Evolutionary conservation across 2,113 vertebrate genomes (phyloP).

Genomic region (Cyphomyrus plagiostoma): DNA sequence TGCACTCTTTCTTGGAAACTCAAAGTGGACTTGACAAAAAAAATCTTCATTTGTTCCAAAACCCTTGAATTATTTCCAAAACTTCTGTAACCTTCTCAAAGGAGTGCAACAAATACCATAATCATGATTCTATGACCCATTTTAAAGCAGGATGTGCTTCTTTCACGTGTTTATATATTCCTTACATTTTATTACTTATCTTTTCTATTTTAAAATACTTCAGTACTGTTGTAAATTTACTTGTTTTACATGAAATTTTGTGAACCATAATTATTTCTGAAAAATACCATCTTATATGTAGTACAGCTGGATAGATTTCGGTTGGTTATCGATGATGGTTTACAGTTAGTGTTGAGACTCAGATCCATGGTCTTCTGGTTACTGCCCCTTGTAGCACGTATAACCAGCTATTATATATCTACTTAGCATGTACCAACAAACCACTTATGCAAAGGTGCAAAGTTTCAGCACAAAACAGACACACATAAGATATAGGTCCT

Average conservation of each 20-base stretch:
- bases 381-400: background rate
- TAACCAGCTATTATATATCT: background rate
- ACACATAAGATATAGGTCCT: background rate
- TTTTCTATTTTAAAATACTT: background rate
- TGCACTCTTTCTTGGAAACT: background rate
- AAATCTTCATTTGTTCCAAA: background rate
- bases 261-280: background rate
- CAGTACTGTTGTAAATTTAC: background rate
- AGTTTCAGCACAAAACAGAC: background rate
- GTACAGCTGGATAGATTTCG: background rate
- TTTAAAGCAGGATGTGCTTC: background rate
- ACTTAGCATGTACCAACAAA: background rate
- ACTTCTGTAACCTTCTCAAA: background rate
- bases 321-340: background rate
- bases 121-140: constrained; percentile 12
- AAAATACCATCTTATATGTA: background rate
- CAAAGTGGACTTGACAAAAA: background rate
- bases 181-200: background rate
- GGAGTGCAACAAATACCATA: constrained; percentile 9
- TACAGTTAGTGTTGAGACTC: background rate
- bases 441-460: background rate
- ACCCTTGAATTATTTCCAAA: constrained; percentile 10
- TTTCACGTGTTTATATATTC: background rate
- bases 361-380: background rate
- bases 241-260: background rate